phyloP scores from a whole-genome alignment of 1,140 invertebrate species.

The Periplaneta americana region DNA sequence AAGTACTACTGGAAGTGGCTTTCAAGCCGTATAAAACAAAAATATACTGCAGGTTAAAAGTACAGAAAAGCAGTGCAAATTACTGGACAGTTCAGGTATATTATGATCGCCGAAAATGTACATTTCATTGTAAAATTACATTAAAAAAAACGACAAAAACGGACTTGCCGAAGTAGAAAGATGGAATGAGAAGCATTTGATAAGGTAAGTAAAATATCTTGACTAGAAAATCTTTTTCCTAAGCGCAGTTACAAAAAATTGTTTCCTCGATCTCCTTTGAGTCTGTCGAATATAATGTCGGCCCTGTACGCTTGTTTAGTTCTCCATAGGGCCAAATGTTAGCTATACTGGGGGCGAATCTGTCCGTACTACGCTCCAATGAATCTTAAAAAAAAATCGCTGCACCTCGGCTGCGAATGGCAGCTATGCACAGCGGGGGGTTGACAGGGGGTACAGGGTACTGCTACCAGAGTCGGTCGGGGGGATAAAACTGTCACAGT shows the following conservation, averaged over 20 bases:
- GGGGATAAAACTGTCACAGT: background rate
- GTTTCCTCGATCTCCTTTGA: background rate
- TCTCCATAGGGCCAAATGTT: background rate
- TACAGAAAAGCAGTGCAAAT: no score
- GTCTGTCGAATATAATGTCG: background rate
- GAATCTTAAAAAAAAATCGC: background rate
- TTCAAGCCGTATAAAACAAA: no score
- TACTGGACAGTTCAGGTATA: no score
- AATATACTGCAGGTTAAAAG: no score
- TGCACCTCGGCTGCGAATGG: background rate
- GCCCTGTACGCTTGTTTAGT: background rate
- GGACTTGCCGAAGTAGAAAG: no score
- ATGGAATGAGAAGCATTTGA: no score
- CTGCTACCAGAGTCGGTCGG: background rate
- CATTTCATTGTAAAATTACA: no score
- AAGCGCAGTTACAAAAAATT: background rate
- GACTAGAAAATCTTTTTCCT: no score
- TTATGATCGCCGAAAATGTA: no score
- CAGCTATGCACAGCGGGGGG: constrained; percentile 2
- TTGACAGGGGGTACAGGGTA: background rate
- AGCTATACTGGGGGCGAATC: background rate
- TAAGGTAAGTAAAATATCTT: no score
- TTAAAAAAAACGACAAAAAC: no score
- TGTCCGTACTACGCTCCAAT: background rate
- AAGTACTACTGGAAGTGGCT: no score